Percentiles rank a stretch among this genome's conserved stretches.
phyloP scores from a whole-genome alignment of 2,888 invertebrate genomes.

The Aporophyla lueneburgensis region DNA sequence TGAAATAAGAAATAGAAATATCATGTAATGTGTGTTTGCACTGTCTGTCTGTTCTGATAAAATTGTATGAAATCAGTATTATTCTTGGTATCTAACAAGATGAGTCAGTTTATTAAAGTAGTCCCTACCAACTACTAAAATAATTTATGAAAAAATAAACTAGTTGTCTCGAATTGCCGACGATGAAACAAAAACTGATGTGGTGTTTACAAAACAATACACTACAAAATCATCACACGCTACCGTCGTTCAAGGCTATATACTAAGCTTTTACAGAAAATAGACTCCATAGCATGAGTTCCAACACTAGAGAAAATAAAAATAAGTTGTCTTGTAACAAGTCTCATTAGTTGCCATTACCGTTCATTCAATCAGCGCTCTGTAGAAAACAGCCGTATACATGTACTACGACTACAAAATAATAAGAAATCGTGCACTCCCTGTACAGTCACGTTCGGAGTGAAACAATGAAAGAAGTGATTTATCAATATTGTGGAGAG shows the following conservation, averaged over 20 bases:
- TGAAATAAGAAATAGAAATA: neutral
- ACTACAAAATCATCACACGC: neutral
- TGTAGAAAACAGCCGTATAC: conserved; percentile 37
- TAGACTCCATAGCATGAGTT: conserved; percentile 9
- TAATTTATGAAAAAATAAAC: neutral
- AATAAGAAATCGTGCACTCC: conserved; percentile 48
- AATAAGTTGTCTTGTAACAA: conserved; percentile 37
- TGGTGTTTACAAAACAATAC: neutral
- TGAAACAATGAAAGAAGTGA: neutral
- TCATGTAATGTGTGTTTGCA: neutral
- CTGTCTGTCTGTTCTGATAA: neutral
- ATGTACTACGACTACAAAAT: conserved; percentile 24
- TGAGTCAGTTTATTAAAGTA: neutral
- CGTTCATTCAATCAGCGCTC: conserved; percentile 56
- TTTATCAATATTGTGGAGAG: conserved; percentile 7
- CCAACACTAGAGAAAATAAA: conserved; percentile 38
- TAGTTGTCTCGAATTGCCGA: neutral
- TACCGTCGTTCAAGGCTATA: neutral
- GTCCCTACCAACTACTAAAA: neutral
- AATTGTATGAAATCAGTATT: conserved; percentile 2
- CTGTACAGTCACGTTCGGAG: conserved; percentile 38
- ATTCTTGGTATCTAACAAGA: neutral
- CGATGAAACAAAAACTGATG: neutral
- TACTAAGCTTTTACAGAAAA: neutral
- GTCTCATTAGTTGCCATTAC: conserved; percentile 51